Conservation (phyloP, 2,113 vertebrate species). For the Oenanthe oenanthe region DNA sequence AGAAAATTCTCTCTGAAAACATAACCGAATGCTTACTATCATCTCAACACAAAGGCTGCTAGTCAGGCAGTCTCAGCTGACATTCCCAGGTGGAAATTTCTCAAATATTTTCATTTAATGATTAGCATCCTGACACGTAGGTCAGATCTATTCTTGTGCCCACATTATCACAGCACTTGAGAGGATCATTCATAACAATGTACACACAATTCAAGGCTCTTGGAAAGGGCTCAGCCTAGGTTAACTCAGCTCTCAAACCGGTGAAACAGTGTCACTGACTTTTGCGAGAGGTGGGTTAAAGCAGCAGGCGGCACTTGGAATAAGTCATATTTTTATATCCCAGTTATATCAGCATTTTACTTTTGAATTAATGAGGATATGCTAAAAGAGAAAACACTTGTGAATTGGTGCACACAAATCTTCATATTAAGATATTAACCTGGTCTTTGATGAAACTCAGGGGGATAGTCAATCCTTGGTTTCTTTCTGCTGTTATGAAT, state of each 20-base stretch:
- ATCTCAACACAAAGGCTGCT: background rate
- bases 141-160: background rate
- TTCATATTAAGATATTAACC: conserved; percentile 89
- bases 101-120: background rate
- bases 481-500: conserved; percentile 98
- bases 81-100: background rate
- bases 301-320: background rate
- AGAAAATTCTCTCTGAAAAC: background rate
- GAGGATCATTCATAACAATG: background rate
- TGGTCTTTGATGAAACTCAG: conserved; percentile 97
- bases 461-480: conserved; percentile 92
- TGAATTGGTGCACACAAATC: conserved; percentile 62
- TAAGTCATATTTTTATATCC: background rate
- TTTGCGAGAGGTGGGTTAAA: background rate
- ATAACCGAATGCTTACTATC: background rate
- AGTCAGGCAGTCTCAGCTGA: background rate
- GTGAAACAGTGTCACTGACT: background rate
- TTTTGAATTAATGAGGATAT: background rate
- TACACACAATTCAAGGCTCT: background rate
- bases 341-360: background rate
- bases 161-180: background rate
- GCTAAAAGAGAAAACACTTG: conserved; percentile 16
- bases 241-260: background rate
- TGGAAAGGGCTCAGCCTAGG: background rate
- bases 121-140: background rate